Percentiles rank a stretch among this genome's conserved stretches.
phyloP scores from a whole-genome alignment of 1,140 invertebrate species.

The Euura lappo region DNA sequence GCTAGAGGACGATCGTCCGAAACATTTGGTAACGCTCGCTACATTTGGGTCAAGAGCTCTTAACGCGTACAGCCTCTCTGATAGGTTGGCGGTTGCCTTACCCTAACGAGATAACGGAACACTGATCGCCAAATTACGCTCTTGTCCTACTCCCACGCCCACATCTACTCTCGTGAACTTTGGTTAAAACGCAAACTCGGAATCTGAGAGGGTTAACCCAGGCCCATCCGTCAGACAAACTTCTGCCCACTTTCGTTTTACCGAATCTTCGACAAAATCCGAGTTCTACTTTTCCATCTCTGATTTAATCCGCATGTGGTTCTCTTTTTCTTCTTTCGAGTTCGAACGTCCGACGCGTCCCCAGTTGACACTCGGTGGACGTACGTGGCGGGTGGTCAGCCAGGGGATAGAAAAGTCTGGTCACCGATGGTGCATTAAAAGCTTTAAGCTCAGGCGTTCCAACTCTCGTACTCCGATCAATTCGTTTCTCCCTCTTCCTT shows the following conservation, averaged over 20 bases:
- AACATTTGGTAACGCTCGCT: background rate
- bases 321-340: too few species aligned
- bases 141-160: background rate
- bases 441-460: background rate
- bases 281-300: too few species aligned
- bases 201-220: too few species aligned
- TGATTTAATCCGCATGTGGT: too few species aligned
- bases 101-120: background rate
- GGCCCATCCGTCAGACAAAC: too few species aligned
- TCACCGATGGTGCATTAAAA: conserved; percentile 1
- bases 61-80: background rate
- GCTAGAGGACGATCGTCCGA: background rate
- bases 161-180: background rate
- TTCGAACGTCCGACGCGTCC: background rate
- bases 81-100: conserved; percentile 6
- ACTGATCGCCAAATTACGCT: background rate
- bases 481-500: background rate
- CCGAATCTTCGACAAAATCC: too few species aligned
- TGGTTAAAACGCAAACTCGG: too few species aligned
- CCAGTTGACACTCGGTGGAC: background rate
- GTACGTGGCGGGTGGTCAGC: background rate
- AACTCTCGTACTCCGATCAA: background rate
- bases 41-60: conserved; percentile 2
- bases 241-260: too few species aligned
- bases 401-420: background rate